phyloP scores from a whole-genome alignment of 1,140 invertebrate species.

The Lordiphosa mommai region DNA sequence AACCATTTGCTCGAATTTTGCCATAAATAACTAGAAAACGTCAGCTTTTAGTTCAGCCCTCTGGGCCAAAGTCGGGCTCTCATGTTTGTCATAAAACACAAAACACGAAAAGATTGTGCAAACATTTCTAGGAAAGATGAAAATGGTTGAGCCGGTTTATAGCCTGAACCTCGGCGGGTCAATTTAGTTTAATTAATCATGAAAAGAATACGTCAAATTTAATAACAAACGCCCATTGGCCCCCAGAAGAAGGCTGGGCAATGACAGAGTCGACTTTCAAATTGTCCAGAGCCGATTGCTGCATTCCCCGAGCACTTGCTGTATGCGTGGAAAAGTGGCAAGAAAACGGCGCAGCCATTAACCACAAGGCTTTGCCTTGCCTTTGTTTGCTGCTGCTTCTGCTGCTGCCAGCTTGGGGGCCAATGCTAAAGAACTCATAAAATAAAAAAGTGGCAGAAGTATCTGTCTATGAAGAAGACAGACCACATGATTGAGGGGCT shows the following conservation, averaged over 20 bases:
- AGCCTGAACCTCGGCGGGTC: conserved; percentile 36
- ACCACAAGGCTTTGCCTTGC: conserved; percentile 39
- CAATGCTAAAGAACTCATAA: conserved; percentile 70
- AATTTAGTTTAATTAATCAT: conserved; percentile 61
- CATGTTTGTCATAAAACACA: conserved; percentile 32
- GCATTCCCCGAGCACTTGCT: conserved; percentile 4
- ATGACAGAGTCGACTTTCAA: conserved; percentile 28
- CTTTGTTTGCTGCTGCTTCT: conserved; percentile 15
- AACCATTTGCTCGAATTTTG: conserved; percentile 1
- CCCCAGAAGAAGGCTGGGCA: background rate
- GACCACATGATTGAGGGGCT: conserved; percentile 18
- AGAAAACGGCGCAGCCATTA: conserved; percentile 31
- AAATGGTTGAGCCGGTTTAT: conserved; percentile 35
- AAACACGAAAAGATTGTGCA: conserved; percentile 22
- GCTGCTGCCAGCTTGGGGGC: conserved; percentile 12
- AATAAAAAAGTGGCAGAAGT: conserved; percentile 26
- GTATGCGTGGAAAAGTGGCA: conserved; percentile 12
- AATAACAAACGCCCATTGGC: conserved; percentile 2
- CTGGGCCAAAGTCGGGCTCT: conserved; percentile 14
- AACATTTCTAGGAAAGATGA: conserved; percentile 45
- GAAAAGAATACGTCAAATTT: conserved; percentile 30
- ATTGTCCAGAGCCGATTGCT: conserved; percentile 36
- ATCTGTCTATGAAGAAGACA: conserved; percentile 2
- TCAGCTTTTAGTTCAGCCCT: conserved; percentile 18
- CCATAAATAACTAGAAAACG: conserved; percentile 33